Conservation (phyloP, 2,888 invertebrate species). For the Nesidiocoris tenuis region DNA sequence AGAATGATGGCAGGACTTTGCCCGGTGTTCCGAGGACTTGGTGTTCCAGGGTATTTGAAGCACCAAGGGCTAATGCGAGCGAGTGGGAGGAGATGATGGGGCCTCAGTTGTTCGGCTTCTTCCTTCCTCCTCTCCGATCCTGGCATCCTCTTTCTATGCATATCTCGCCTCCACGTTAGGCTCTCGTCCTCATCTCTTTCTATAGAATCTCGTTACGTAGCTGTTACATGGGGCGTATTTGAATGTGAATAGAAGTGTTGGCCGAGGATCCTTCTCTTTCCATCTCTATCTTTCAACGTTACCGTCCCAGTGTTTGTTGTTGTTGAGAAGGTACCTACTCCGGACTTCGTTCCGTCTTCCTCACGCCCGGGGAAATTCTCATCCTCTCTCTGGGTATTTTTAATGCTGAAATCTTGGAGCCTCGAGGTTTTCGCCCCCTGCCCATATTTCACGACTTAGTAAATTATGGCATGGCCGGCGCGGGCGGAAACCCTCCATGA, state of each 20-base stretch:
- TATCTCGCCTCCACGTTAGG: not conserved
- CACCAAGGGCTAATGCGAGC: not conserved
- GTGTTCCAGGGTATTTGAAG: not conserved
- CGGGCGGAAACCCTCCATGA: not conserved
- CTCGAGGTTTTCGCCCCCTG: constrained; percentile 3
- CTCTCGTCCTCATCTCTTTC: not conserved
- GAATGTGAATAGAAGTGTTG: constrained; percentile 37
- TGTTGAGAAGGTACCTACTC: not conserved
- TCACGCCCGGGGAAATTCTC: not conserved
- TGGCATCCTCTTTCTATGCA: not conserved
- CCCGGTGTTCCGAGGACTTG: too few species aligned
- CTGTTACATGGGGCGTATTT: constrained; percentile 37
- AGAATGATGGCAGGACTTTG: not conserved
- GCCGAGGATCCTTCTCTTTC: constrained; percentile 6
- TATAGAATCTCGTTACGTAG: constrained; percentile 1
- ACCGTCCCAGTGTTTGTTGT: not conserved
- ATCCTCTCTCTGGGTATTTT: constrained; percentile 13
- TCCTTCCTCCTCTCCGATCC: not conserved
- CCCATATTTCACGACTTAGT: constrained; percentile 38
- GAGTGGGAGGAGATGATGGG: constrained; percentile 25
- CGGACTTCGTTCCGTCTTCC: not conserved
- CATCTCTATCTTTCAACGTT: not conserved
- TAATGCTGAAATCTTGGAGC: constrained; percentile 35
- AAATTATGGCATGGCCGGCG: constrained; percentile 16
- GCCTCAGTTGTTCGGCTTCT: constrained; percentile 8